phyloP scores from a whole-genome alignment of 2,113 vertebrate genomes.

The Dicrurus megarhynchus region DNA sequence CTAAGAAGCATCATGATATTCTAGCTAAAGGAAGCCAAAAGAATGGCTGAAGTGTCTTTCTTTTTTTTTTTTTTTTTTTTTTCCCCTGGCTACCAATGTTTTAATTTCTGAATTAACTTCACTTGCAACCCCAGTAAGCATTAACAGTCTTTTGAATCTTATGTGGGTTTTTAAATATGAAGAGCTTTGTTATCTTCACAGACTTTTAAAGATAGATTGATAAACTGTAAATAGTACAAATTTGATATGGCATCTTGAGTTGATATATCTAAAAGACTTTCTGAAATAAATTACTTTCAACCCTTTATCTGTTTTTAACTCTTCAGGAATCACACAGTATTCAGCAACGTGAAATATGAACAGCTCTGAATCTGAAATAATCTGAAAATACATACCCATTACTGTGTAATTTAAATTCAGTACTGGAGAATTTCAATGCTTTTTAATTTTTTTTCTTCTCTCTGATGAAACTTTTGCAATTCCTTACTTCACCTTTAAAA shows the following conservation, averaged over 20 bases:
- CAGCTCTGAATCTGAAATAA: not conserved
- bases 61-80: not conserved
- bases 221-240: constrained; percentile 25
- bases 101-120: constrained; percentile 23
- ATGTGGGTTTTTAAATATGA: not conserved
- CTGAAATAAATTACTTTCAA: constrained; percentile 24
- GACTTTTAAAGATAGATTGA: constrained; percentile 38
- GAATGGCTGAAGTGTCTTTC: not conserved
- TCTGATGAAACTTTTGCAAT: not conserved
- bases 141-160: constrained; percentile 26
- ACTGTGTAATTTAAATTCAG: not conserved
- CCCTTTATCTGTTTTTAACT: constrained; percentile 9
- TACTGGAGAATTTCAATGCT: not conserved
- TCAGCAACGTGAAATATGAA: not conserved
- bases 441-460: not conserved
- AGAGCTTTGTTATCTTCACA: constrained; percentile 40
- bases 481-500: not conserved
- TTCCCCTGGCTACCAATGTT: not conserved
- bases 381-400: not conserved
- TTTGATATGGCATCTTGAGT: constrained; percentile 16
- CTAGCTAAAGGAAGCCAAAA: not conserved
- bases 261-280: constrained; percentile 6
- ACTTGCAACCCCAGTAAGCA: not conserved
- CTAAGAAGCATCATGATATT: not conserved
- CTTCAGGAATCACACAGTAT: not conserved